Evolutionary conservation across 2,888 invertebrate genomes (phyloP).

Genomic region (Erebia aethiops): DNA sequence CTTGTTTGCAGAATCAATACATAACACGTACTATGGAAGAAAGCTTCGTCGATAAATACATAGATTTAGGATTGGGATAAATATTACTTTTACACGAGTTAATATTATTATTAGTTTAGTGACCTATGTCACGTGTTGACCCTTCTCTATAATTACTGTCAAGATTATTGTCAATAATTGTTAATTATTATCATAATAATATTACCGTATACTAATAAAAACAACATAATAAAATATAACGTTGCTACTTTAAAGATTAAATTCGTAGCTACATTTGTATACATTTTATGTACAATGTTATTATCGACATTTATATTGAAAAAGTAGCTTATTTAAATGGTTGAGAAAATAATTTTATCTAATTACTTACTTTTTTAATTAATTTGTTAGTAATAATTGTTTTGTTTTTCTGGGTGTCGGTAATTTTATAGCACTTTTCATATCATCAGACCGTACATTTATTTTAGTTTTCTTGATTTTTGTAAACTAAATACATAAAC

Average conservation of each 20-base stretch:
- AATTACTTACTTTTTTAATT: background rate
- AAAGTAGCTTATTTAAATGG: background rate
- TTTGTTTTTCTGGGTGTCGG: background rate
- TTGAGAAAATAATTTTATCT: background rate
- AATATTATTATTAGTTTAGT: conserved; percentile 22
- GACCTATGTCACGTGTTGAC: conserved; percentile 20
- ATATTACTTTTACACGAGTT: too few relatives aligned
- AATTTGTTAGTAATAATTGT: background rate
- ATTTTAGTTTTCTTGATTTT: too few relatives aligned
- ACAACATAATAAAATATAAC: conserved; percentile 16
- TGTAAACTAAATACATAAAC: too few relatives aligned
- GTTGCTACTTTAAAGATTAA: conserved; percentile 4
- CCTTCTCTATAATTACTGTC: conserved; percentile 16
- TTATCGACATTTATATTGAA: conserved; percentile 2
- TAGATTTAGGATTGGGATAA: too few relatives aligned
- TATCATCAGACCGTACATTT: too few relatives aligned
- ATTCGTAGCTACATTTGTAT: background rate
- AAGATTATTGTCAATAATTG: background rate
- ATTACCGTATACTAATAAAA: conserved; percentile 13
- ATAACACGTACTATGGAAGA: too few relatives aligned
- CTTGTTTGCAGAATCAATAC: too few relatives aligned
- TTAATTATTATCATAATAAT: conserved; percentile 22
- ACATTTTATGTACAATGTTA: conserved; percentile 11
- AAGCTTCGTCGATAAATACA: too few relatives aligned
- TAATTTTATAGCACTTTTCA: too few relatives aligned